These are phyloP conservation scores for Phaedon cochleariae DNA, from an alignment of 2,888 invertebrate genomes.

Conservation along the genomic window DNA sequence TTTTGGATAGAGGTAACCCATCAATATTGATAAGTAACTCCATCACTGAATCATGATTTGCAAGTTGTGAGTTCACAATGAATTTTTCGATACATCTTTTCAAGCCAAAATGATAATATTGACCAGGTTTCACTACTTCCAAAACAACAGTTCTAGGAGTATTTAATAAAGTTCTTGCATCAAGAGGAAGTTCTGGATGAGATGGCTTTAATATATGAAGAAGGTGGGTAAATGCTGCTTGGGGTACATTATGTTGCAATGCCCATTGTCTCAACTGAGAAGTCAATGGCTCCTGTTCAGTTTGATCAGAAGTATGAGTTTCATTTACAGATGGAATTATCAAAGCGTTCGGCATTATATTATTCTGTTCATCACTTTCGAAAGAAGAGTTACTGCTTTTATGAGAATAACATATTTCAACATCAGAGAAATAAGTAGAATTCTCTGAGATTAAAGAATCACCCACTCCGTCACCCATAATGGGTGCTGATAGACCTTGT, in stretches of 20 bases:
- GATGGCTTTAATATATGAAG: slow-evolving; percentile 8
- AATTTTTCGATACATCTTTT: slow-evolving; percentile 13
- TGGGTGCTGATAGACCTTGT: background rate
- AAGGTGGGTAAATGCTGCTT: slow-evolving; percentile 1
- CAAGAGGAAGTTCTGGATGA: slow-evolving; percentile 10
- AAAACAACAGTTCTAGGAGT: background rate
- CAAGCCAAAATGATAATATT: slow-evolving; percentile 27
- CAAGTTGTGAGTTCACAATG: background rate
- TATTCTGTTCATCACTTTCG: background rate
- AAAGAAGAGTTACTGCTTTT: background rate
- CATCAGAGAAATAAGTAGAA: background rate
- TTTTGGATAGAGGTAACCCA: slow-evolving; percentile 18
- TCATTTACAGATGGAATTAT: background rate
- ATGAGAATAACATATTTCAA: background rate
- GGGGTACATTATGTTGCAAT: slow-evolving; percentile 5
- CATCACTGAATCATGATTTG: background rate
- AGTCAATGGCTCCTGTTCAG: background rate
- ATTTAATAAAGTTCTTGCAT: slow-evolving; percentile 13
- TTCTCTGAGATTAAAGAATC: background rate
- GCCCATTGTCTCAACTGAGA: slow-evolving; percentile 4
- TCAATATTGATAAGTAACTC: slow-evolving; percentile 15
- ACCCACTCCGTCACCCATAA: background rate
- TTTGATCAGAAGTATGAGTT: background rate
- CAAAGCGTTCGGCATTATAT: background rate
- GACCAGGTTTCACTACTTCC: slow-evolving; percentile 14